Conservation (phyloP, 2,113 vertebrate species). For the Cynocephalus volans region DNA sequence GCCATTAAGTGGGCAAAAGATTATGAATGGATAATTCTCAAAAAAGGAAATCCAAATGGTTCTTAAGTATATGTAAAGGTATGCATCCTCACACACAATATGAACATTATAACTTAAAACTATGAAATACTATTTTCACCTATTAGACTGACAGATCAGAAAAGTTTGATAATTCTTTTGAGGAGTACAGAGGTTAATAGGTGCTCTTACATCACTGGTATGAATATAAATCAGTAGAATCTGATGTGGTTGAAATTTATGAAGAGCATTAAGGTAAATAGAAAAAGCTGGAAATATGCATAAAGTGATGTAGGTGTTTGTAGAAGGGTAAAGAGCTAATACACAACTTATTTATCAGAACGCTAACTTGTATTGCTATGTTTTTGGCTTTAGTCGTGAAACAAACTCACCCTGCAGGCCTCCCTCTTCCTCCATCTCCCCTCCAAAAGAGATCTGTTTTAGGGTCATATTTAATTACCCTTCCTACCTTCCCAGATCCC, state of each 20-base stretch:
- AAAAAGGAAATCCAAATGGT: conserved; percentile 32
- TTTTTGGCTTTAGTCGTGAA: conserved; percentile 36
- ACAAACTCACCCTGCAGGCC: not conserved
- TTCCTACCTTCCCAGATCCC: not conserved
- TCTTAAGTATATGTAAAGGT: not conserved
- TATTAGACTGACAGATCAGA: not conserved
- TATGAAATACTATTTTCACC: not conserved
- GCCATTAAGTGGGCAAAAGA: not conserved
- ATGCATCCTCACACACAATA: not conserved
- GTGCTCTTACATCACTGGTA: not conserved
- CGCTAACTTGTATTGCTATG: conserved; percentile 9
- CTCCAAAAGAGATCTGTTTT: not conserved
- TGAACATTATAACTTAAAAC: conserved; percentile 15
- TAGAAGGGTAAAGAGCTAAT: not conserved
- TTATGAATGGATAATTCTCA: conserved; percentile 18
- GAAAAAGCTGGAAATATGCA: not conserved
- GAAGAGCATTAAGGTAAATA: conserved; percentile 29
- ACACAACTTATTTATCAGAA: not conserved
- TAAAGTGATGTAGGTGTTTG: not conserved
- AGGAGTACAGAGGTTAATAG: not conserved
- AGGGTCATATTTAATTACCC: not conserved
- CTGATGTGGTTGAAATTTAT: conserved; percentile 28
- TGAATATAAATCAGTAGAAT: conserved; percentile 34
- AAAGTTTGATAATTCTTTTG: conserved; percentile 31
- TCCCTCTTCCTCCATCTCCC: not conserved